Evolutionary conservation across 2,113 vertebrate species (phyloP), one percentile per base, ranked within the genome.

Genomic region (Pelvicachromis taeniatus): DNA sequence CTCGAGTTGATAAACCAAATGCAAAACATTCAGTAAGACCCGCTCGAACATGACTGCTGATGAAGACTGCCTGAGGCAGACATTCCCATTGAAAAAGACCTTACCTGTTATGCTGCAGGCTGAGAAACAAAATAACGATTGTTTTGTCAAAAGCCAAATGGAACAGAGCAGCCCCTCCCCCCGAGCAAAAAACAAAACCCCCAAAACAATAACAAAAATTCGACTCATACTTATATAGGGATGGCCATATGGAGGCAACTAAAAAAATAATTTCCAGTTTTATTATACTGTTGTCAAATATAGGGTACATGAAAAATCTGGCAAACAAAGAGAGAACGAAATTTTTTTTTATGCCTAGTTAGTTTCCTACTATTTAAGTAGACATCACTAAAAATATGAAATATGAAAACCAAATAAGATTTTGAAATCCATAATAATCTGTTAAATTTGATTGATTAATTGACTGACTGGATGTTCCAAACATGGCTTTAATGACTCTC

Each of bases 171-270:
- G 38, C 17, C 29, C 58, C 29, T 19, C 33, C 33, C 26, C 58
- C 23, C 52, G 8, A 26, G 26, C 26, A 26, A 26, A 26, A 26
- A 26, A 26, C 8, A 35, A 35, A 33, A 7, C 6, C 31, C 31
- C 31, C 29, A 61, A 61, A 61, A 61, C 58, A 61, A 16, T 29
- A 61, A 61, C 16, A 61, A 33, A 61, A 9, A 33, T 29, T 33
- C 1, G 56, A 0, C 33, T 33, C 16, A 1, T 6, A 33, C 33
- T 33, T 33, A 7, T 6, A 19, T 61, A 61, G 16, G 2, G 58
- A 2, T 0, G 26, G 26, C 56, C 56, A 33, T 33, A 6, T 59
- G 58, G 29, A 2, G 33, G 33, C 31, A 4, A 31, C 31, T 8
- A 35, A 35, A 7, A 2, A 6, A 8, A 3, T 8, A 35, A 35